These are phyloP conservation scores for Silurus lanzhouensis DNA, from an alignment of 2,797 vertebrate species.

Conservation along the genomic window DNA sequence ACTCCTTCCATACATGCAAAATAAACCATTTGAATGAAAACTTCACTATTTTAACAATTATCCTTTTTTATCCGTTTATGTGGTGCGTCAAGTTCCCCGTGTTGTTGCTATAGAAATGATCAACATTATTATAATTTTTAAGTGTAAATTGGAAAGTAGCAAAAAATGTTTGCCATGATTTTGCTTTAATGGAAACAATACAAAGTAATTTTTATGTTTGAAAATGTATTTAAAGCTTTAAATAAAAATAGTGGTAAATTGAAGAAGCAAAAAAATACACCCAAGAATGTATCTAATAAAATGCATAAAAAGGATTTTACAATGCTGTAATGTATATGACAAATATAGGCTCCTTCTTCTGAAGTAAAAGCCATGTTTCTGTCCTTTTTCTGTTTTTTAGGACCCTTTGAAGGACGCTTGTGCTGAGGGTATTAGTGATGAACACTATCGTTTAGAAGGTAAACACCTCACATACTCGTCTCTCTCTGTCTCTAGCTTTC, in stretches of 20 bases:
- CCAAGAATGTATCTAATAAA: too few species aligned
- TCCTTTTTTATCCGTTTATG: not conserved
- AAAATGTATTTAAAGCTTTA: not conserved
- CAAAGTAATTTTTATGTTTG: not conserved
- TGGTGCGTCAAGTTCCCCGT: not conserved
- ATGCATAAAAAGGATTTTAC: too few species aligned
- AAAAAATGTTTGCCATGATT: not conserved
- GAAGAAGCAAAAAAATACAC: too few species aligned
- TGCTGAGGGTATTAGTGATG: constrained; percentile 83
- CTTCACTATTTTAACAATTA: too few species aligned
- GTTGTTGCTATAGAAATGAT: not conserved
- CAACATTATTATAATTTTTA: not conserved
- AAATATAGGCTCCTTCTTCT: too few species aligned
- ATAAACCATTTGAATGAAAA: not conserved
- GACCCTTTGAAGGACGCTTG: constrained; percentile 84
- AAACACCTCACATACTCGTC: constrained; percentile 47
- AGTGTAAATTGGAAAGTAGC: not conserved
- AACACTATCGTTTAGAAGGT: constrained; percentile 96
- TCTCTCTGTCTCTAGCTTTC: not conserved
- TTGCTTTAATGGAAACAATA: not conserved
- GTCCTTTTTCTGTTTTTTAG: constrained; percentile 68
- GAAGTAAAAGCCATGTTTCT: not conserved
- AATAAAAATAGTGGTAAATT: not conserved
- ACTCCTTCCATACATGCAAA: not conserved
- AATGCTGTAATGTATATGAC: too few species aligned